Evolutionary conservation across 2,888 invertebrate genomes (phyloP), one percentile per base, ranked within the genome.

Genomic region (Pasiphila rectangulata): DNA sequence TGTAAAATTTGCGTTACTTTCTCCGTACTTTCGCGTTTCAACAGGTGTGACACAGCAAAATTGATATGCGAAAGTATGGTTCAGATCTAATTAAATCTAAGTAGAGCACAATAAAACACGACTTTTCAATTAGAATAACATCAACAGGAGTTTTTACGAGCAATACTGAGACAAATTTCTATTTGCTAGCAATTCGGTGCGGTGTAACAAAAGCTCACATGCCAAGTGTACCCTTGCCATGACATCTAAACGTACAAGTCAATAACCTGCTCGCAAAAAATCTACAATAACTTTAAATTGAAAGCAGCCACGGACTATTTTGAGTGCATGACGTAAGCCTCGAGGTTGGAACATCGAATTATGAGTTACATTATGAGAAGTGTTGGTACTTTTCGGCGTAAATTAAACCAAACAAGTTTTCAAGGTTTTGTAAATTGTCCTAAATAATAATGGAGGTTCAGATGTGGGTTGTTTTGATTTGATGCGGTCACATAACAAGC

Each of bases 191-290:
- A 49, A 48, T 59, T 60, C 57, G 56, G 56, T 54, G 47, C 55
- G 57, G 58, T 61, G 57, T 59, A 55, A 59, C 46, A 46, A 57
- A 32, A 57, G 61, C 57, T 54, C 44, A 45, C 59, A 55, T 55
- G 46, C 54, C 52, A 42, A 46, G 51, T 24, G 51, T 79, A 83
- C 79, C 88, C 87, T 88, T 86, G 83, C 69, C 77, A 54, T 83
- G 88, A 88, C 87, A 83, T 87, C 81, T 73, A 83, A 77, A 66
- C 37, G 61, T 49, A 47, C 63, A 71, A 79, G 87, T 83, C 87
- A 84, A 83, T 78, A 83, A 85, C 85, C 86, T 68, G 73, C 59
- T 60, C 58, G 73, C 75, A 79, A 83, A 84, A 83, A 86, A 79
- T 69, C 67, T 69, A 79, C 78, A 82, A 78, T 79, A 79, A 79